A percentile compares a stretch with the other conserved stretches of the same genome.
phyloP scores from a whole-genome alignment of 1,140 invertebrate genomes.

The Drosophila tristis region DNA sequence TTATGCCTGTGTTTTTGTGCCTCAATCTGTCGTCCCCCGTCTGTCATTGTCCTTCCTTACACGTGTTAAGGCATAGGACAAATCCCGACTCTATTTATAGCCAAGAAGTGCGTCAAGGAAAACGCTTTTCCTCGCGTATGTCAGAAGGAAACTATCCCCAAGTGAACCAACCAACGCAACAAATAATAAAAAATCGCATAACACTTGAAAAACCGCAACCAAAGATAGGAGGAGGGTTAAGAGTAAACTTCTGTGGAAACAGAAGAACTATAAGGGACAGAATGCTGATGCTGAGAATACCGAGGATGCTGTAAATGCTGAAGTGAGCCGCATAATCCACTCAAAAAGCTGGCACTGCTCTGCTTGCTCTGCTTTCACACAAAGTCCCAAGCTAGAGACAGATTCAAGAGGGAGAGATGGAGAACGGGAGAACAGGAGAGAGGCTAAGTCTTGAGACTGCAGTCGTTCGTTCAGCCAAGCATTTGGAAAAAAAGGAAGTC shows the following conservation, averaged over 20 bases:
- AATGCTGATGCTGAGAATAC: conserved; percentile 22
- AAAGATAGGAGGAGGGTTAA: conserved; percentile 7
- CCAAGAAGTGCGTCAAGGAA: conserved; percentile 36
- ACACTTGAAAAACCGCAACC: conserved; percentile 66
- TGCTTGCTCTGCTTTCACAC: conserved; percentile 26
- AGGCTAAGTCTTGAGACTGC: conserved; percentile 3
- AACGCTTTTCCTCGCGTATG: conserved; percentile 24
- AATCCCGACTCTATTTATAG: conserved; percentile 43
- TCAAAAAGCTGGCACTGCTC: conserved; percentile 69
- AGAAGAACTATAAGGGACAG: not conserved
- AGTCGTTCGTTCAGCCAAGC: conserved; percentile 24
- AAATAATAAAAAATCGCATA: conserved; percentile 80
- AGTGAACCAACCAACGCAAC: too few species aligned
- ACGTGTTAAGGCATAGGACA: conserved; percentile 33
- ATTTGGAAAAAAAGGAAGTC: conserved; percentile 70
- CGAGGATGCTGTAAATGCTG: conserved; percentile 20
- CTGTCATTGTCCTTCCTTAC: conserved; percentile 2
- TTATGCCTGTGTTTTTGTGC: conserved; percentile 22
- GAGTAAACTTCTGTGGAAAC: conserved; percentile 1
- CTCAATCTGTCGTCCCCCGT: conserved; percentile 7
- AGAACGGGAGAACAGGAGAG: not conserved
- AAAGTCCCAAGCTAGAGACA: conserved; percentile 44
- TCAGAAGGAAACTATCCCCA: conserved; percentile 30
- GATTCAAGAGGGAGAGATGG: conserved; percentile 14
- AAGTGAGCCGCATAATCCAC: conserved; percentile 57